Base-by-base conservation (phyloP, 2,113 vertebrate species). In the Pelobates fuscus region DNA sequence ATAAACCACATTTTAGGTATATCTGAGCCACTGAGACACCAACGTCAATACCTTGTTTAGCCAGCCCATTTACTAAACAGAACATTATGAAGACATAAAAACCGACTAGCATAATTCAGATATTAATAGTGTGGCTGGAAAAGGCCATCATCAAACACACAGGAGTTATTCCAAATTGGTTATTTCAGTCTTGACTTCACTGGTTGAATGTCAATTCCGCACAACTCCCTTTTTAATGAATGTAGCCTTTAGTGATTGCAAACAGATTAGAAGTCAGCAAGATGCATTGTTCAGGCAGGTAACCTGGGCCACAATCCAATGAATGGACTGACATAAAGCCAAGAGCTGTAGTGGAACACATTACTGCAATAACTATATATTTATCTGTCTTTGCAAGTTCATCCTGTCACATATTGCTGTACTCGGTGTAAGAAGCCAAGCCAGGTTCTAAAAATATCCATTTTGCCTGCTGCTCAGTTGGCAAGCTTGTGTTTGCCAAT, bases 341-440 rank as follows among this genome's bases (percentile, higher is more conserved):
- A 76, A 49, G 26, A 25, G n/a, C 44, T 65, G 17, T 25, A 65
- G 61, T 43, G 54, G 49, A 52, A 59, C 30, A 43, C 65, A 46
- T 18, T 52, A 27, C 32, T 49, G 55, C 24, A 58, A 67, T 52
- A 41, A 61, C 73, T 77, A 25, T 37, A 25, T 37, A 49, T 49
- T 77, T 77, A 41, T 59, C 44, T 77, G 73, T 68, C 72, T 75
- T n/a, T 67, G 58, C 72, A 67, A 67, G 64, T 77, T 77, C 73
- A 77, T 29, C 37, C 65, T 68, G 73, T 59, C 73, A 25, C 29
- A 21, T 21, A 52, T 49, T 52, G 57, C 57, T 72, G 60, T 37
- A 72, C 41, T 63, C 60, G n/a, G 71, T 61, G 41, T 49, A 46
- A 52, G 54, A 67, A 44, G 65, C 73, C 55, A 77, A 77, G 65